A percentile compares a stretch with the other conserved stretches of the same genome.
Conservation (phyloP, 2,888 invertebrate species). For the Sussaba pulchella region DNA sequence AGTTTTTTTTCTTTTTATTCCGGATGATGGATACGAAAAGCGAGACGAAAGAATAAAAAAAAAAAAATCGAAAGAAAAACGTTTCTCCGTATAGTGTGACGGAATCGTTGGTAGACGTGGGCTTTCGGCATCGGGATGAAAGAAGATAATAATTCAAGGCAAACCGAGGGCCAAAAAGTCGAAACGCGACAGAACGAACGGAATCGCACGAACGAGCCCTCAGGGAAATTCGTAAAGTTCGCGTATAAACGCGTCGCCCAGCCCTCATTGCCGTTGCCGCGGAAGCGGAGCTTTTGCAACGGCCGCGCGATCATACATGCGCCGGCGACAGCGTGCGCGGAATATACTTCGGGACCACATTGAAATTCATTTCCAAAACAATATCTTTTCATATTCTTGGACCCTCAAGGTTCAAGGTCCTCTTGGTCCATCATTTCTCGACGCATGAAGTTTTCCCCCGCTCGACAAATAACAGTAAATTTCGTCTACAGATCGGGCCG, state of each 20-base stretch:
- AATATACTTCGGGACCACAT: constrained; percentile 50
- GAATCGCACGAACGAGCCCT: constrained; percentile 61
- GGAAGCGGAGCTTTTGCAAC: constrained; percentile 43
- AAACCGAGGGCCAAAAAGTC: constrained; percentile 23
- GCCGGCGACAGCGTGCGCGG: constrained; percentile 11
- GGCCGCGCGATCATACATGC: constrained; percentile 17
- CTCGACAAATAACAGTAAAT: not conserved
- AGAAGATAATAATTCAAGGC: constrained; percentile 61
- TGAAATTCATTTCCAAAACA: constrained; percentile 45
- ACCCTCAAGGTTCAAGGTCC: not conserved
- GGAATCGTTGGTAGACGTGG: constrained; percentile 20
- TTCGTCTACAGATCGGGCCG: too few relatives aligned
- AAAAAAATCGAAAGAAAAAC: too few relatives aligned
- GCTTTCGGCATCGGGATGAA: constrained; percentile 43
- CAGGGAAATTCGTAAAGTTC: constrained; percentile 68
- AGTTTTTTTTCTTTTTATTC: not conserved
- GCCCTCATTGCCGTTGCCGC: constrained; percentile 31
- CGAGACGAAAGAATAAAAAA: constrained; percentile 3
- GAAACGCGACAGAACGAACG: constrained; percentile 36
- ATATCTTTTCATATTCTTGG: constrained; percentile 11
- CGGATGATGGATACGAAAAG: constrained; percentile 6
- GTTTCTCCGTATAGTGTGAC: constrained; percentile 14
- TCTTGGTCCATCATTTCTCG: constrained; percentile 9
- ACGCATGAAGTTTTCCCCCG: not conserved
- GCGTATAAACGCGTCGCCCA: constrained; percentile 36